Conservation (phyloP, 2,797 vertebrate genomes). For the Sternarchorhynchus goeldii region DNA sequence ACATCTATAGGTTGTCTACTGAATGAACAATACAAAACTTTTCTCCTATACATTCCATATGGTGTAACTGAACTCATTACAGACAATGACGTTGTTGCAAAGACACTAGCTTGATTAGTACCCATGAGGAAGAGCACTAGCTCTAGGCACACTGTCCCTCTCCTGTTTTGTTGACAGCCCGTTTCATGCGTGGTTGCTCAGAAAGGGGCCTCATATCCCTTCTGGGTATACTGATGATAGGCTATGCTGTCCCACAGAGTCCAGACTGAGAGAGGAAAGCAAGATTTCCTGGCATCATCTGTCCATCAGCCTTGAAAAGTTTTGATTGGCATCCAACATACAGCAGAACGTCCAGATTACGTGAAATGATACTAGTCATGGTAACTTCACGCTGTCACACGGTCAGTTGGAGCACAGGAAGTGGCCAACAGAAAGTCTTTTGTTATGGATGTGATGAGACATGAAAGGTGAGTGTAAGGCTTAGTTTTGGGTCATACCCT, state of each 20-base stretch:
- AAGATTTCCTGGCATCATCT: constrained; percentile 24
- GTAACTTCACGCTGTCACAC: constrained; percentile 25
- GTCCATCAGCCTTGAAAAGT: constrained; percentile 15
- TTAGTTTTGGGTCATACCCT: background rate
- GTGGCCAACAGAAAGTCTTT: constrained; percentile 42
- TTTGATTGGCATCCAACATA: constrained; percentile 41
- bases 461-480: constrained; percentile 7
- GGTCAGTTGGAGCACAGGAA: constrained; percentile 25
- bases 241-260: constrained; percentile 35
- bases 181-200: constrained; percentile 32
- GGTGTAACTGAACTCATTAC: constrained; percentile 19
- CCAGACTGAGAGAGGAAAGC: constrained; percentile 34
- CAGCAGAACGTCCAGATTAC: constrained; percentile 35
- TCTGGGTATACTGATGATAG: constrained; percentile 42
- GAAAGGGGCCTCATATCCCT: constrained; percentile 35
- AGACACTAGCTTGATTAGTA: constrained; percentile 51
- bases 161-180: constrained; percentile 36
- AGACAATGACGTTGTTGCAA: constrained; percentile 39
- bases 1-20: background rate
- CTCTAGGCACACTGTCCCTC: constrained; percentile 8
- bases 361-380: constrained; percentile 31
- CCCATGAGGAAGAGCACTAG: constrained; percentile 36
- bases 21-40: constrained; percentile 2
- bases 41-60: background rate
- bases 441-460: constrained; percentile 33